phyloP scores from a whole-genome alignment of 2,888 invertebrate species.

The Limnephilus rhombicus region DNA sequence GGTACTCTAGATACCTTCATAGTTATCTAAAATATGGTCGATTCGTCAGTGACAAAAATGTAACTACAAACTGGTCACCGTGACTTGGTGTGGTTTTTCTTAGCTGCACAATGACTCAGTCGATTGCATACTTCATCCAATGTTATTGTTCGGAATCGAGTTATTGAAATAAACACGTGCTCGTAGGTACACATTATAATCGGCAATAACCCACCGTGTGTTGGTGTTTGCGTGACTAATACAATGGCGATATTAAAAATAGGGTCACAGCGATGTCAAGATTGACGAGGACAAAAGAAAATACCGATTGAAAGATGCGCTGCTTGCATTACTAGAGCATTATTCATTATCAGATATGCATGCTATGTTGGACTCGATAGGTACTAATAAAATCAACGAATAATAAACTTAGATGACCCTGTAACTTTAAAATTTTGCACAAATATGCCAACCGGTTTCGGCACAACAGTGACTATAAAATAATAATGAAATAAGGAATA shows the following conservation, averaged over 20 bases:
- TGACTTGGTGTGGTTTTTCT: slow-evolving; percentile 35
- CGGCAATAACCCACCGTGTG: neutral
- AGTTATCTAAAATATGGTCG: neutral
- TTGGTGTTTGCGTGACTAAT: neutral
- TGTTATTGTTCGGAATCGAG: slow-evolving; percentile 40
- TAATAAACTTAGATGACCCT: too few species aligned
- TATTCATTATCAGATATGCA: neutral
- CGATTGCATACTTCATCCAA: neutral
- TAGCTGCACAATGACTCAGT: slow-evolving; percentile 13
- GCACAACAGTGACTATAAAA: too few species aligned
- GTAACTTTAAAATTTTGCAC: too few species aligned
- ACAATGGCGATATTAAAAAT: slow-evolving; percentile 5
- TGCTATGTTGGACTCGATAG: neutral
- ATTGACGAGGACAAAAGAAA: neutral
- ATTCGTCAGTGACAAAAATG: slow-evolving; percentile 27
- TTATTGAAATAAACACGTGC: slow-evolving; percentile 45
- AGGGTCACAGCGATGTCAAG: neutral
- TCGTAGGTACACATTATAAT: neutral
- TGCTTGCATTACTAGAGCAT: neutral
- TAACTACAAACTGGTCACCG: neutral
- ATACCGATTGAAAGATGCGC: neutral
- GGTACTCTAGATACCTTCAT: neutral
- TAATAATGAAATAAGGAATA: too few species aligned
- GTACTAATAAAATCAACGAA: too few species aligned
- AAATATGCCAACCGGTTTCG: too few species aligned